Base-by-base conservation (phyloP, 2,113 vertebrate genomes). In the Antidorcas marsupialis region DNA sequence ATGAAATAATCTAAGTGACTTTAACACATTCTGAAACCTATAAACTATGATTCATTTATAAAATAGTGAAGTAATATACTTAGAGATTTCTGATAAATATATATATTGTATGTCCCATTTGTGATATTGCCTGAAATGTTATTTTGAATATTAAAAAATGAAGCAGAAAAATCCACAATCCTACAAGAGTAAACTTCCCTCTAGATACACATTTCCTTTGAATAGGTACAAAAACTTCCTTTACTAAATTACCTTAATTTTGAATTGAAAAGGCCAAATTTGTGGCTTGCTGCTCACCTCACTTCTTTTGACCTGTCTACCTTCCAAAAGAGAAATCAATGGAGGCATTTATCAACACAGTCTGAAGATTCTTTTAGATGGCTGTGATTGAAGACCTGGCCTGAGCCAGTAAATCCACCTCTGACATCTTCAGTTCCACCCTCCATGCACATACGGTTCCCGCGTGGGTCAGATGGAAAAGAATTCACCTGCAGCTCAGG, bases 1-100 rank as follows among this genome's bases (percentile, higher is more conserved):
- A 95, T 64, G 14, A 93, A 97, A 95, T 74, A n/a, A 95, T 86
- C 57, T 95, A 95, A 97, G 87, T 81, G 83, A 94, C 50, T 96
- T 94, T 33, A 93, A 78, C 25, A 71, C 60, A 97, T 95, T 83
- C 88, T 79, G 62, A 96, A 91, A 87, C 71, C 60, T 83, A 95
- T 94, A 96, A 95, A 90, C 50, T 87, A 30, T 11, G 21, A 79
- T 95, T 94, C 93, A 95, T 74, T 21, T 78, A 89, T 92, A 97
- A 95, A 97, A 93, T n/a, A 78, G 36, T 84, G 91, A 96, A 52
- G 71, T 47, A 89, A 87, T 94, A 57, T 52, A 89, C 36, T 25
- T 86, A 89, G 45, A 96, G 23, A 94, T 78, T 84, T 96, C 36
- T 95, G 59, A 81, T 79, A 87, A 50, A 53, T 81, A 84, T 79